Evolutionary conservation across 2,888 invertebrate species (phyloP).

Genomic region (Caenorhabditis sp.): DNA sequence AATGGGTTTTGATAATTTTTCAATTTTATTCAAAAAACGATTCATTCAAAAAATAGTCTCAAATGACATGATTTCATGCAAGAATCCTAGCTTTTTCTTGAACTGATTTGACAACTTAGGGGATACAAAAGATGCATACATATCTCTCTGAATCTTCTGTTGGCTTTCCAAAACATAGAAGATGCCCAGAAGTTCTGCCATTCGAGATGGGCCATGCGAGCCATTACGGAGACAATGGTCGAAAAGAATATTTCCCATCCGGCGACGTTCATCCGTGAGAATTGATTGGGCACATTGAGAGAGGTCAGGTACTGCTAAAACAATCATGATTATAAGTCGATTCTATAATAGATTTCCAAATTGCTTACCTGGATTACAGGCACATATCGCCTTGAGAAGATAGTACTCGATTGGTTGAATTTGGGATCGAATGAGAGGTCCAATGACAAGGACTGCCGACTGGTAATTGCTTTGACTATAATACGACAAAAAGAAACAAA

Average conservation of each 20-base stretch:
- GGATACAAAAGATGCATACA: neutral
- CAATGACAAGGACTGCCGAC: neutral
- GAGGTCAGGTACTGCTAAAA: conserved; percentile 54
- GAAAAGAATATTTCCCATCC: conserved; percentile 29
- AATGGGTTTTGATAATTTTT: no score
- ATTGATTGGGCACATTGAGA: conserved; percentile 26
- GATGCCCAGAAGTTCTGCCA: conserved; percentile 34
- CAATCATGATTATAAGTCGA: no score
- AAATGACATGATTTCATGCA: neutral
- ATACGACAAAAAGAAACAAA: neutral
- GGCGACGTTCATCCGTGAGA: conserved; percentile 14
- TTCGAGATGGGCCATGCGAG: conserved; percentile 29
- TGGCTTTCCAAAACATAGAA: conserved; percentile 44
- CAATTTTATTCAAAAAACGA: neutral
- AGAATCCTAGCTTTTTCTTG: neutral
- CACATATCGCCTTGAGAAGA: conserved; percentile 55
- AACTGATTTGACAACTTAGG: neutral
- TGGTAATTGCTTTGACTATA: neutral
- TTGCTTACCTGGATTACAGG: conserved; percentile 45
- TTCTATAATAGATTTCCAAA: no score
- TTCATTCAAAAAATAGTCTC: neutral
- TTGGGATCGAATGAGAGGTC: conserved; percentile 41
- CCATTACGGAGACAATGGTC: conserved; percentile 44
- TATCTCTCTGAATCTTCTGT: conserved; percentile 50
- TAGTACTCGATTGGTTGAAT: conserved; percentile 38